Conservation (phyloP, 2,113 vertebrate genomes). For the Cebus imitator region DNA sequence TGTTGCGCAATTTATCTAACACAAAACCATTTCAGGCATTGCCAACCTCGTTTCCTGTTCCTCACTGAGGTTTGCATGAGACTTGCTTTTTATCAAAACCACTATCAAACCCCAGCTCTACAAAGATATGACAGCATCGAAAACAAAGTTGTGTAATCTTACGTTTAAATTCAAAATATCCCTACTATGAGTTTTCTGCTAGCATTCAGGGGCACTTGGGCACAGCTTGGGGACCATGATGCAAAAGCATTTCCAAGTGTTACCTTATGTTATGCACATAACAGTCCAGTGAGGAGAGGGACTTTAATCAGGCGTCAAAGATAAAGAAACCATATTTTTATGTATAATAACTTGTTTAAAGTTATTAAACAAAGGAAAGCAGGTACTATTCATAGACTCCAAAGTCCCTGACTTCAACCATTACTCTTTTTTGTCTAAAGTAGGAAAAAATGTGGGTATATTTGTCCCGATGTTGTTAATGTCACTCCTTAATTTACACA, state of each 20-base stretch:
- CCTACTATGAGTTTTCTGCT: neutral
- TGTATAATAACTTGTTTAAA: neutral
- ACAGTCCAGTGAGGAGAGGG: accelerated
- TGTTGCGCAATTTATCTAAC: neutral
- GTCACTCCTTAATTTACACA: neutral
- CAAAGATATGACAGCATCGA: neutral
- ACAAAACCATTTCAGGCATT: neutral
- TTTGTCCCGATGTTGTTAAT: neutral
- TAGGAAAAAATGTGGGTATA: neutral
- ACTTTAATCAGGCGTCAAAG: neutral
- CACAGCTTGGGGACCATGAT: neutral
- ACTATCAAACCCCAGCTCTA: neutral
- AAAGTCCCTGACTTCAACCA: neutral
- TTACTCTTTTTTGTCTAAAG: neutral
- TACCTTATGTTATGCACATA: neutral
- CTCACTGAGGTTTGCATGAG: neutral
- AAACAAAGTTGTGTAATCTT: neutral
- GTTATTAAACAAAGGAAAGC: neutral
- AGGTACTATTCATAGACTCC: neutral
- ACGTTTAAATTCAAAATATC: neutral
- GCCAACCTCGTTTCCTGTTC: neutral
- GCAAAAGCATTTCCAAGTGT: neutral
- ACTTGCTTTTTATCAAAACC: neutral
- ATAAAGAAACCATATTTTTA: neutral
- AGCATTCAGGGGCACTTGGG: neutral